Evolutionary conservation across 2,888 invertebrate species (phyloP).

Genomic region (Andricus curvator): DNA sequence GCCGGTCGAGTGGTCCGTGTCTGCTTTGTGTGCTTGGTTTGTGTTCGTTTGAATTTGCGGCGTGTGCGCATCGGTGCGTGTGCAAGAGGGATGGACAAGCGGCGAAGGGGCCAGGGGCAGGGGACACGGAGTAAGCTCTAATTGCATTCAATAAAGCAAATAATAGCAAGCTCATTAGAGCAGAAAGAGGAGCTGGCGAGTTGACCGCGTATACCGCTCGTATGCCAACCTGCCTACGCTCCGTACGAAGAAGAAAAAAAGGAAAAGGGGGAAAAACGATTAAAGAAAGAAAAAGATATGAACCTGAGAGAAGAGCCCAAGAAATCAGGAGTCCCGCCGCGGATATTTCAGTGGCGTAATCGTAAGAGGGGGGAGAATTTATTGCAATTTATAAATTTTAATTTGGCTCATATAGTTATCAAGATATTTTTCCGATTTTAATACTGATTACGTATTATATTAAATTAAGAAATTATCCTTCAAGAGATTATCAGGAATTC

Average conservation of each 20-base stretch:
- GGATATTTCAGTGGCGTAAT: neutral
- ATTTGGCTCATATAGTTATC: neutral
- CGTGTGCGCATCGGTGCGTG: slow-evolving; percentile 45
- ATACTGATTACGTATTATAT: neutral
- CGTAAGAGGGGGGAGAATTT: slow-evolving; percentile 14
- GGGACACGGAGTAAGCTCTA: slow-evolving; percentile 75
- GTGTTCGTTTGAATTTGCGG: slow-evolving; percentile 22
- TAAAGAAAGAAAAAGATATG: slow-evolving; percentile 45
- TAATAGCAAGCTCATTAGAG: slow-evolving; percentile 77
- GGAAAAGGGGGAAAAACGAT: slow-evolving; percentile 46
- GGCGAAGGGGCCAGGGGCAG: slow-evolving; percentile 52
- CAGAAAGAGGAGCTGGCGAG: slow-evolving; percentile 70
- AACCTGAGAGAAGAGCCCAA: slow-evolving; percentile 23
- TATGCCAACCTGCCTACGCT: slow-evolving; percentile 71
- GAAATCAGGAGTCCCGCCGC: slow-evolving; percentile 11
- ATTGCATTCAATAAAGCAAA: slow-evolving; percentile 77
- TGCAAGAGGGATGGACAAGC: slow-evolving; percentile 47
- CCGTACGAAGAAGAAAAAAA: slow-evolving; percentile 54
- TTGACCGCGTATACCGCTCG: slow-evolving; percentile 66
- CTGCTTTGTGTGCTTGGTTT: slow-evolving; percentile 11
- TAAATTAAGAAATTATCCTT: neutral
- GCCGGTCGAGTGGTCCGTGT: slow-evolving; percentile 13
- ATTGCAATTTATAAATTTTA: slow-evolving; percentile 40
- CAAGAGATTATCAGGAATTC: too few species aligned
- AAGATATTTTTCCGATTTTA: neutral